Evolutionary conservation across 2,797 vertebrate species (phyloP).

Genomic region (Spinus pinus): DNA sequence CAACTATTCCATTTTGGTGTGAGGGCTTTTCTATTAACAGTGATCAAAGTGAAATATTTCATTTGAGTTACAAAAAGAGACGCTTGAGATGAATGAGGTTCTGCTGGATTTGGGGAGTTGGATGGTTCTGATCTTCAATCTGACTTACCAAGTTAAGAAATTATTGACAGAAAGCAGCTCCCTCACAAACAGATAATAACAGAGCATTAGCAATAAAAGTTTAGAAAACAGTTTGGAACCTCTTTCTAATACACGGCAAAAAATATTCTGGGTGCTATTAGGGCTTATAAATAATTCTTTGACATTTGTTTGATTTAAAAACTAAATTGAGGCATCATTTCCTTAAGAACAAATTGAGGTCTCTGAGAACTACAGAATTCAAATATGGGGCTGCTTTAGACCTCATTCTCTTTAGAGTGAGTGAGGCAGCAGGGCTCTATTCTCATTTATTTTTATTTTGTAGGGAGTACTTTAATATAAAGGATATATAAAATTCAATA

Average conservation of each 20-base stretch:
- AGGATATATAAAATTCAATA: not conserved
- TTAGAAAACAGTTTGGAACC: not conserved
- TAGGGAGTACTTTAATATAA: not conserved
- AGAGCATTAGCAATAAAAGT: not conserved
- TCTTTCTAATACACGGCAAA: not conserved
- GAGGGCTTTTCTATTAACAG: conserved; percentile 31
- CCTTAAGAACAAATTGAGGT: not conserved
- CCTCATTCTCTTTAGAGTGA: not conserved
- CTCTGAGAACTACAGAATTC: not conserved
- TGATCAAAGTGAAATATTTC: conserved; percentile 58
- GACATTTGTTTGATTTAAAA: not conserved
- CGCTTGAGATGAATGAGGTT: conserved; percentile 44
- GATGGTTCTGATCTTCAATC: not conserved
- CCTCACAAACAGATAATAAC: conserved; percentile 3
- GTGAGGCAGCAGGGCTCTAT: not conserved
- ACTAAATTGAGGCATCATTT: not conserved
- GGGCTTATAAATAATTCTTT: not conserved
- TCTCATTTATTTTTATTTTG: not conserved
- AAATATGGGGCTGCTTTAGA: not conserved
- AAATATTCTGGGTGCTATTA: not conserved
- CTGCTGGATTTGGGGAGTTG: conserved; percentile 16
- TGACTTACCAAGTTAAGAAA: not conserved
- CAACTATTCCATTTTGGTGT: conserved; percentile 13
- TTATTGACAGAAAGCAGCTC: not conserved
- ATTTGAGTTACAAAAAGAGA: conserved; percentile 17